Conservation (phyloP, 2,888 invertebrate genomes). For the Flexamia atlantica region DNA sequence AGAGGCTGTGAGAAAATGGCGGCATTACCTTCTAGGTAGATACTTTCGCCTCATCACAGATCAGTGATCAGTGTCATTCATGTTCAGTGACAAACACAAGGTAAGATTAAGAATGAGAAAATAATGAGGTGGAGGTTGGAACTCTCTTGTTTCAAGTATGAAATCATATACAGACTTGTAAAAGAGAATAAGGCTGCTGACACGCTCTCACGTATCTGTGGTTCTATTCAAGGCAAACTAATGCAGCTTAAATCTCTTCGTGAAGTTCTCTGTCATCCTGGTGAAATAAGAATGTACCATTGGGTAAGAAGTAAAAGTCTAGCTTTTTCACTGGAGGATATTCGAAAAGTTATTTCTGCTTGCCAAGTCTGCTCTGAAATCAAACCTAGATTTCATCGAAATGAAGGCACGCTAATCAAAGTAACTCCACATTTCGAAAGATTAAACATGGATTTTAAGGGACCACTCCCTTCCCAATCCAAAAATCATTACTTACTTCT, state of each 20-base stretch:
- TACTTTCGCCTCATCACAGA: conserved; percentile 65
- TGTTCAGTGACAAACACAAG: not conserved
- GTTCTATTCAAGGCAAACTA: not conserved
- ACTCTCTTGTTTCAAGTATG: conserved; percentile 45
- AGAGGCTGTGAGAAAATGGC: conserved; percentile 66
- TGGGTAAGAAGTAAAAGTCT: not conserved
- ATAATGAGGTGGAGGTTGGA: conserved; percentile 58
- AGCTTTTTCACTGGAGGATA: not conserved
- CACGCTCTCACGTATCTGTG: not conserved
- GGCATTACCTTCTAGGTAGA: conserved; percentile 64
- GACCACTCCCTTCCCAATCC: not conserved
- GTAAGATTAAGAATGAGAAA: conserved; percentile 54
- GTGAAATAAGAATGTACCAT: not conserved
- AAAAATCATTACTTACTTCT: conserved; percentile 9
- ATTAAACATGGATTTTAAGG: conserved; percentile 9
- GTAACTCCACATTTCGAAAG: conserved; percentile 3
- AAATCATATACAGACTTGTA: conserved; percentile 7
- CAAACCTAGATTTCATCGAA: not conserved
- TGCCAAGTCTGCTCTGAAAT: not conserved
- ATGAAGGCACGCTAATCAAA: not conserved
- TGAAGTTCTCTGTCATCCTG: not conserved
- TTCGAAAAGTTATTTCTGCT: not conserved
- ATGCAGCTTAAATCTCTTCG: not conserved
- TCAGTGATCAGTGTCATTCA: conserved; percentile 53
- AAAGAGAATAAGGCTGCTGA: conserved; percentile 2